Percentiles rank a stretch among this genome's conserved stretches.
Conservation (phyloP, 2,888 invertebrate species). For the Drosophila algonquin region DNA sequence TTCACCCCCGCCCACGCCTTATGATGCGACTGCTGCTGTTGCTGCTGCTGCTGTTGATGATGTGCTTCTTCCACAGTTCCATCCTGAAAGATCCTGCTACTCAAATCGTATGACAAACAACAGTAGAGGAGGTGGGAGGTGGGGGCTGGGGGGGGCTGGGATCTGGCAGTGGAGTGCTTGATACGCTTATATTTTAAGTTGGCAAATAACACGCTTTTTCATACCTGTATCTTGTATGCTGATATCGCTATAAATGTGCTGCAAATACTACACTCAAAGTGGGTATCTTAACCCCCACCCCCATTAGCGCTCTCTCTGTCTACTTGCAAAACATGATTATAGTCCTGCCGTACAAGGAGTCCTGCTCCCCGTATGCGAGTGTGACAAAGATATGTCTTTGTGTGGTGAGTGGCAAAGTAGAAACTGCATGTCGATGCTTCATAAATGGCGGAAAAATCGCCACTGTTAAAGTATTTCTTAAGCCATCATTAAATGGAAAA, state of each 20-base stretch:
- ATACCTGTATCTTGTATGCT: slow-evolving; percentile 1
- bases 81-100: background rate
- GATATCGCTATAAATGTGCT: slow-evolving; percentile 33
- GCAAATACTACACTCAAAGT: slow-evolving; percentile 39
- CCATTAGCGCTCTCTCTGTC: too few species aligned
- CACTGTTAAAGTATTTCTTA: background rate
- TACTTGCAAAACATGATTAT: slow-evolving; percentile 23
- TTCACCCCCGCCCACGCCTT: background rate
- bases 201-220: slow-evolving; percentile 56
- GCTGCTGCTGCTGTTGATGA: slow-evolving; percentile 11
- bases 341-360: slow-evolving; percentile 3
- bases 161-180: slow-evolving; percentile 10
- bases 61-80: slow-evolving; percentile 3
- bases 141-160: too few species aligned
- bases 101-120: slow-evolving; percentile 48
- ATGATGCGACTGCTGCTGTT: too few species aligned
- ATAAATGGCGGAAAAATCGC: background rate
- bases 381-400: too few species aligned
- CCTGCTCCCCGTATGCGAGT: background rate
- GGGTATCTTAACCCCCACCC: background rate
- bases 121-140: background rate
- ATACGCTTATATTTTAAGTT: slow-evolving; percentile 53
- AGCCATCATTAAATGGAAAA: background rate
- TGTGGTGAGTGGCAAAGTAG: too few species aligned
- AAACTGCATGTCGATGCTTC: too few species aligned